These are phyloP conservation scores for Brachionus rubens DNA, from an alignment of 1,140 invertebrate genomes.

Conservation along the genomic window DNA sequence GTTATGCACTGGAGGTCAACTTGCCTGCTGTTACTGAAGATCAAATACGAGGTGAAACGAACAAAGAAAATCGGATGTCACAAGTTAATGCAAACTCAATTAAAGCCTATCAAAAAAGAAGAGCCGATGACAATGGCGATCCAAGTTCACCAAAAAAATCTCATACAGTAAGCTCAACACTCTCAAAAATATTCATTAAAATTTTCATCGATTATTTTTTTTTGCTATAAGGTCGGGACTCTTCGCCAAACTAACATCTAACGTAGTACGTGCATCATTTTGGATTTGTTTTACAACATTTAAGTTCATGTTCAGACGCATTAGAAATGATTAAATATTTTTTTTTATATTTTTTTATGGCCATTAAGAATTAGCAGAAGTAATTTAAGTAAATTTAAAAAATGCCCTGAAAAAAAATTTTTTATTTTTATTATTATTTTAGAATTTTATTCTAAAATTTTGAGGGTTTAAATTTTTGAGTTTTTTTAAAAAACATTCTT, in stretches of 20 bases:
- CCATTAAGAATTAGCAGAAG: background rate
- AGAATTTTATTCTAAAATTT: no score
- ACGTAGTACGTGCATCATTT: conserved; percentile 1
- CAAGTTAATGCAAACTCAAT: conserved; percentile 20
- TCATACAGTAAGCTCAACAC: conserved; percentile 14
- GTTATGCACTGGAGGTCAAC: conserved; percentile 27
- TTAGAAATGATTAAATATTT: background rate
- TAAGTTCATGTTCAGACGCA: conserved; percentile 3
- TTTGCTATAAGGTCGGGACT: background rate
- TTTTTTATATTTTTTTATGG: background rate
- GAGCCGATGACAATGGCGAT: conserved; percentile 29
- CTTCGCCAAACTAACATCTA: conserved; percentile 44
- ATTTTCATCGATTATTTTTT: background rate
- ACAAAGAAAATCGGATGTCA: conserved; percentile 39
- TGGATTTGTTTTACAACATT: conserved; percentile 10
- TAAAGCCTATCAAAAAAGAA: conserved; percentile 36
- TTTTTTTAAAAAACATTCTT: background rate
- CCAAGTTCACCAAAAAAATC: conserved; percentile 39
- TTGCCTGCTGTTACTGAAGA: conserved; percentile 21
- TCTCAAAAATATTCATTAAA: no score
- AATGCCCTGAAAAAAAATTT: no score
- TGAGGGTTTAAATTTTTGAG: no score
- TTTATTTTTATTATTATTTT: no score
- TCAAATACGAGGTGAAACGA: conserved; percentile 12
- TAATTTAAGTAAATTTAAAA: no score